Conservation (phyloP, 2,113 vertebrate species). For the Dasyornis broadbenti region DNA sequence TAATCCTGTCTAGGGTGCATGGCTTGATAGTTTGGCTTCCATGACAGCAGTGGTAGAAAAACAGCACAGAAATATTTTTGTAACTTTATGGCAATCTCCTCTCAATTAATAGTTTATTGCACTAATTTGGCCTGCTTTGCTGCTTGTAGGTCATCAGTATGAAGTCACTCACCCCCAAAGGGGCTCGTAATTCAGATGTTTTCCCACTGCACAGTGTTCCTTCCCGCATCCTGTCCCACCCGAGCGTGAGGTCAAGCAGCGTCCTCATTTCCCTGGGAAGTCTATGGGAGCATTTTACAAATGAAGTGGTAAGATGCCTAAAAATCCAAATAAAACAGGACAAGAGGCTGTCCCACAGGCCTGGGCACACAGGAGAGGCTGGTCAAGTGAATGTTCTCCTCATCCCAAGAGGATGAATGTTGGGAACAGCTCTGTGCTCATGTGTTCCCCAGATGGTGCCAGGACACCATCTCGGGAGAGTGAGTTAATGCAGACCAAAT, state of each 20-base stretch:
- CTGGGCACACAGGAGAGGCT: background rate
- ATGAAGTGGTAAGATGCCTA: background rate
- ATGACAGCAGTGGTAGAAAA: background rate
- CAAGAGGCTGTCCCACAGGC: fast-evolving
- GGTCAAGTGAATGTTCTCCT: background rate
- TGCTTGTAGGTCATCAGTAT: background rate
- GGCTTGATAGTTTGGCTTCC: background rate
- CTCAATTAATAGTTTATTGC: background rate
- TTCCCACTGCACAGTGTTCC: background rate
- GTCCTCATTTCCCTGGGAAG: background rate
- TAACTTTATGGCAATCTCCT: background rate
- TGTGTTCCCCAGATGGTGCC: background rate
- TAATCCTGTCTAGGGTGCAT: background rate
- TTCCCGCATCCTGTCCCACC: background rate
- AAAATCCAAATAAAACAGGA: background rate
- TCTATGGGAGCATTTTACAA: background rate
- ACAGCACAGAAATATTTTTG: background rate
- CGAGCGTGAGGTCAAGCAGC: background rate
- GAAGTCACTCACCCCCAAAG: background rate
- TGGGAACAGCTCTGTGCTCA: background rate
- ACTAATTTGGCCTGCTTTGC: background rate
- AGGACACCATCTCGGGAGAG: background rate
- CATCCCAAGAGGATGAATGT: background rate
- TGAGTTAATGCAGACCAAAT: background rate
- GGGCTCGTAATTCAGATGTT: background rate